phyloP scores from a whole-genome alignment of 2,113 vertebrate genomes.

The Copsychus sechellarum region DNA sequence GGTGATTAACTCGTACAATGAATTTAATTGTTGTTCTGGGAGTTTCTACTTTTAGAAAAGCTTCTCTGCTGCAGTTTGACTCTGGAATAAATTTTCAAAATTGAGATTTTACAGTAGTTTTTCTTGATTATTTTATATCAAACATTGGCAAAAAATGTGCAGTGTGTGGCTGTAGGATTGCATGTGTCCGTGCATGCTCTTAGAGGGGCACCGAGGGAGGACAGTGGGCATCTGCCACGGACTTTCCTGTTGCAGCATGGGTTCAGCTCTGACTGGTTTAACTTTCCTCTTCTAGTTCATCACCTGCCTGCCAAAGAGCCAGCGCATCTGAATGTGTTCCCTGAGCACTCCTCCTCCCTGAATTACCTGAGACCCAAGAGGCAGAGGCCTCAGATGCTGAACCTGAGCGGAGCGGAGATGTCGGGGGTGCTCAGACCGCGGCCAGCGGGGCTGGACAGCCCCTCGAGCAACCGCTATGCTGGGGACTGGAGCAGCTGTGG shows the following conservation, averaged over 20 bases:
- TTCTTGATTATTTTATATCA: slow-evolving; percentile 32
- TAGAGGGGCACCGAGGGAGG: background rate
- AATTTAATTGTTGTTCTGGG: slow-evolving; percentile 44
- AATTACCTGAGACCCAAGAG: slow-evolving; percentile 84
- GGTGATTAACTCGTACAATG: slow-evolving; percentile 41
- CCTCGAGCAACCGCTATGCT: slow-evolving; percentile 93
- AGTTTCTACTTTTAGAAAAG: slow-evolving; percentile 16
- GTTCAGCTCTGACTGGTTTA: slow-evolving; percentile 15
- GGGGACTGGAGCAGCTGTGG: slow-evolving; percentile 95
- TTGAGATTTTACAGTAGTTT: slow-evolving; percentile 23
- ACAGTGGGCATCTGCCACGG: background rate
- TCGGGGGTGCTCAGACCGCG: slow-evolving; percentile 83
- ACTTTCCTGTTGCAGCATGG: background rate
- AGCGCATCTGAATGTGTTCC: background rate
- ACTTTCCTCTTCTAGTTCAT: slow-evolving; percentile 76
- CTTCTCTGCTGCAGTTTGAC: background rate
- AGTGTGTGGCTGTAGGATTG: slow-evolving; percentile 50
- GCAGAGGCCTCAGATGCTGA: slow-evolving; percentile 88
- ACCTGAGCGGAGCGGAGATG: slow-evolving; percentile 78
- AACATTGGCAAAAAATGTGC: slow-evolving; percentile 8
- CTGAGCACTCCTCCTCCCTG: slow-evolving; percentile 54
- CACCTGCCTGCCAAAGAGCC: slow-evolving; percentile 71
- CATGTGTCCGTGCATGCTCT: slow-evolving; percentile 63
- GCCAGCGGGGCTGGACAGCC: slow-evolving; percentile 88
- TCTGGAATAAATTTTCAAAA: slow-evolving; percentile 61